Evolutionary conservation across 2,797 vertebrate genomes (phyloP).

Genomic region (Pangasius sanitwongsei): DNA sequence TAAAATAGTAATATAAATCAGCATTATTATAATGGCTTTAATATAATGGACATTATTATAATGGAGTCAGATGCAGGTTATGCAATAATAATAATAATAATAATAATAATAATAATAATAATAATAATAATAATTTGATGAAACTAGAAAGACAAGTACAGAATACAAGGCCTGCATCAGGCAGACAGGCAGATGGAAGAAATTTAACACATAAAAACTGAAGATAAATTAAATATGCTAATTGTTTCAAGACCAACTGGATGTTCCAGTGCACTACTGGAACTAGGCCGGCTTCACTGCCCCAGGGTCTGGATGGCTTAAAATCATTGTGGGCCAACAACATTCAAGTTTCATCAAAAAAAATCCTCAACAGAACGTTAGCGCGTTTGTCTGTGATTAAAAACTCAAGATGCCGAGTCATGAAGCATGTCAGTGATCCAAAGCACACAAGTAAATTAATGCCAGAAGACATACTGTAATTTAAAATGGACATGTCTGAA

Average conservation of each 20-base stretch:
- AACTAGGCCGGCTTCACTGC: slow-evolving; percentile 30
- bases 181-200: slow-evolving; percentile 18
- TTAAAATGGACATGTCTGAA: slow-evolving; percentile 10
- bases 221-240: slow-evolving; percentile 26
- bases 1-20: not conserved
- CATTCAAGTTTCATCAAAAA: not conserved
- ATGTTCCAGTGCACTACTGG: slow-evolving; percentile 35
- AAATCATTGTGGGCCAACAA: slow-evolving; percentile 18
- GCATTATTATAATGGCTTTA: not conserved
- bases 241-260: slow-evolving; percentile 35
- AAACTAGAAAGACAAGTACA: not conserved
- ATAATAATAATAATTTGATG: not conserved
- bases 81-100: not conserved
- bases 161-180: not conserved
- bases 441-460: slow-evolving; percentile 23
- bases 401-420: slow-evolving; percentile 15
- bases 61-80: not conserved
- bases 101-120: slow-evolving; percentile 15
- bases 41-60: too few species aligned
- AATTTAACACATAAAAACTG: slow-evolving; percentile 11
- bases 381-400: slow-evolving; percentile 19
- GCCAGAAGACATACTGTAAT: not conserved
- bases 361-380: not conserved
- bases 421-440: slow-evolving; percentile 27
- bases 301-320: slow-evolving; percentile 29